Conservation (phyloP, 2,797 vertebrate species). For the Nannoperca australis region DNA sequence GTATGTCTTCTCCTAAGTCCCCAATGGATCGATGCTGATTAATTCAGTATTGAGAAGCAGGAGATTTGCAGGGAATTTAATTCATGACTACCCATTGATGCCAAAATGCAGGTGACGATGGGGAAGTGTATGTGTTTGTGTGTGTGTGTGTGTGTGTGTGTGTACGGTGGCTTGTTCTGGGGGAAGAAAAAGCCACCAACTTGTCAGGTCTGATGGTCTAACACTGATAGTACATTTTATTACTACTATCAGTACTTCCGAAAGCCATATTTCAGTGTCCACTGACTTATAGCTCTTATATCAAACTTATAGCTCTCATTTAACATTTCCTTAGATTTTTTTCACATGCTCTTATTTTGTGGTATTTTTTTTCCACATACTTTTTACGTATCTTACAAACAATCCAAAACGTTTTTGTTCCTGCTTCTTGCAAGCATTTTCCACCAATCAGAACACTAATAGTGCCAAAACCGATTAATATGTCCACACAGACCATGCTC, state of each 20-base stretch:
- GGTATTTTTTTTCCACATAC: no score
- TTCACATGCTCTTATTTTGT: no score
- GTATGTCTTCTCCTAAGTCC: constrained; percentile 19
- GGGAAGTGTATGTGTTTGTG: not conserved
- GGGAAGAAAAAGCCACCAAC: not conserved
- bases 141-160: not conserved
- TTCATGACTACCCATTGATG: constrained; percentile 33
- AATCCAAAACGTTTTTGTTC: not conserved
- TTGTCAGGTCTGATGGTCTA: not conserved
- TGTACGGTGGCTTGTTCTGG: not conserved
- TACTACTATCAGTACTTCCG: no score
- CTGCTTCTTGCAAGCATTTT: not conserved
- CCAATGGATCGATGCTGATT: constrained; percentile 19
- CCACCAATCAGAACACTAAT: not conserved
- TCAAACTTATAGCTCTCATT: no score
- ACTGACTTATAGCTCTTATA: not conserved
- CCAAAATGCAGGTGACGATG: constrained; percentile 6
- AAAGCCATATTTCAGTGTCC: not conserved
- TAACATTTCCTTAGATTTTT: no score
- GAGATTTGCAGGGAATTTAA: constrained; percentile 18
- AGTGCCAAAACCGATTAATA: not conserved
- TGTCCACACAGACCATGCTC: not conserved
- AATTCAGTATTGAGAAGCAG: constrained; percentile 16
- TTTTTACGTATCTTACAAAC: no score
- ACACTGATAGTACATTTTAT: not conserved